Evolutionary conservation across 2,888 invertebrate species (phyloP).

Genomic region (Sminthurinus aureus): DNA sequence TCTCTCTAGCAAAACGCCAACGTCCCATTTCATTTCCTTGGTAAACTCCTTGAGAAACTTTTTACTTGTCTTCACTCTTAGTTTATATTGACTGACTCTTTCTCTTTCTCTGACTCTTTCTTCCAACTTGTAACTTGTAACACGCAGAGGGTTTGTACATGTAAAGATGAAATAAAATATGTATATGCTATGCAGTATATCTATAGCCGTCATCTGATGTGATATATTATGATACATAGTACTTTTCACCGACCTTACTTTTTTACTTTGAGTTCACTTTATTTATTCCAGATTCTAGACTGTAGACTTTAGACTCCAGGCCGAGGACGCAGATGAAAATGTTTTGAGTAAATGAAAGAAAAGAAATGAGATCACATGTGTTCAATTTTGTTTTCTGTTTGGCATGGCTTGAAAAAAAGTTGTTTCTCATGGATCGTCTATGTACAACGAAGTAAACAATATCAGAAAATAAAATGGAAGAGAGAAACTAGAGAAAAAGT

Average conservation of each 20-base stretch:
- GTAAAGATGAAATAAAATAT: background rate
- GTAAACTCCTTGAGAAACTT: slow-evolving; percentile 19
- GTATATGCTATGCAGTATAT: background rate
- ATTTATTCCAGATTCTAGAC: too few relatives aligned
- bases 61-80: slow-evolving; percentile 7
- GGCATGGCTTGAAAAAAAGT: background rate
- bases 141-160: background rate
- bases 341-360: slow-evolving; percentile 24
- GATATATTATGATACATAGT: background rate
- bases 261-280: background rate
- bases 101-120: too few relatives aligned
- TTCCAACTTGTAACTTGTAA: background rate
- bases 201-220: too few relatives aligned
- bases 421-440: background rate
- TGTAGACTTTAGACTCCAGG: too few relatives aligned
- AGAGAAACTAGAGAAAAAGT: background rate
- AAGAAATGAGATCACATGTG: slow-evolving; percentile 7
- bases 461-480: background rate
- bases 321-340: slow-evolving; percentile 33
- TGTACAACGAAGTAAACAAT: background rate
- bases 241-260: background rate
- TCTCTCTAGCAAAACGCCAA: slow-evolving; percentile 10
- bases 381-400: too few relatives aligned
- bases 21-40: slow-evolving; percentile 28
- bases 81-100: too few relatives aligned